These are phyloP conservation scores for Scaptomyza reducta DNA, from an alignment of 2,888 invertebrate genomes.

Conservation along the genomic window DNA sequence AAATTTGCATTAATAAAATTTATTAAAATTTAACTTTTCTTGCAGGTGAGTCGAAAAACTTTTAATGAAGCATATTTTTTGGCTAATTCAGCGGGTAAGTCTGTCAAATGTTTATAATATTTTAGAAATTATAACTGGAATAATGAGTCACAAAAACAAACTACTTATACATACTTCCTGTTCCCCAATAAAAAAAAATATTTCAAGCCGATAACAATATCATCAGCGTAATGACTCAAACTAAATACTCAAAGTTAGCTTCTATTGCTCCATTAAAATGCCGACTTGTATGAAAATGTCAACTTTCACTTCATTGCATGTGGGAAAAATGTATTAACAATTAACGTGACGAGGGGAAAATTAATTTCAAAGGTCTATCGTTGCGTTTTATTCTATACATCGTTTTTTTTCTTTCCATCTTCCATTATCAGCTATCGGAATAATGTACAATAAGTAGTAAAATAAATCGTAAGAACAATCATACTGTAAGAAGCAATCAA, in stretches of 20 bases:
- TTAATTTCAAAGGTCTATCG: conserved; percentile 29
- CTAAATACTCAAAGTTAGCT: conserved; percentile 26
- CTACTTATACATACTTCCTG: conserved; percentile 24
- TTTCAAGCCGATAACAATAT: conserved; percentile 40
- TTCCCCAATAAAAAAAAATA: conserved; percentile 14
- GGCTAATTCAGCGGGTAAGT: conserved; percentile 6
- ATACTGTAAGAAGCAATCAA: conserved; percentile 28
- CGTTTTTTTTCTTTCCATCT: conserved; percentile 15
- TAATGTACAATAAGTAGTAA: conserved; percentile 45
- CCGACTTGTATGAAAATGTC: conserved; percentile 40
- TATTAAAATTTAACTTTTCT: neutral
- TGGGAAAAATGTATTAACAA: conserved; percentile 30
- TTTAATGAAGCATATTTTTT: neutral
- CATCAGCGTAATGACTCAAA: conserved; percentile 32
- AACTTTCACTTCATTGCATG: conserved; percentile 52
- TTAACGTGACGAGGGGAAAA: neutral
- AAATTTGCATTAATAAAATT: neutral
- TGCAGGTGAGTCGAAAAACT: conserved; percentile 37
- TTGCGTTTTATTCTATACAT: conserved; percentile 36
- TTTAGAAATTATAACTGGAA: neutral
- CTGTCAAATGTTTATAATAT: neutral
- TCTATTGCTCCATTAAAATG: conserved; percentile 19
- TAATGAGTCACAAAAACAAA: neutral
- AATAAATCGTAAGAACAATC: conserved; percentile 56
- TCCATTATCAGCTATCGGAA: conserved; percentile 49